These are phyloP conservation scores for Polyommatus iphigenia DNA, from an alignment of 2,888 invertebrate species.

Conservation along the genomic window DNA sequence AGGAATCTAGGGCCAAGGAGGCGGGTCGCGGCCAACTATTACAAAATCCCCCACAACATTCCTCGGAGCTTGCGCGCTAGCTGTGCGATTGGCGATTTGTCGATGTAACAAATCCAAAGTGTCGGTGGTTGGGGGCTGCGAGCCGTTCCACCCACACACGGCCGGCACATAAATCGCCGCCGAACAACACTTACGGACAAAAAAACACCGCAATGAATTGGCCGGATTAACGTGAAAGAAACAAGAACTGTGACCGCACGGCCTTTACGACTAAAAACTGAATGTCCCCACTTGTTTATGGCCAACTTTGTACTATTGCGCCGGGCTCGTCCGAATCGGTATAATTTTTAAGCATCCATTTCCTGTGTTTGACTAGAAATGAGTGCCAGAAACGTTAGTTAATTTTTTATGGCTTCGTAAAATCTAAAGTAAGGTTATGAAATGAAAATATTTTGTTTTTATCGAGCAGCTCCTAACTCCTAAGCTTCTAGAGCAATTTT, in stretches of 20 bases:
- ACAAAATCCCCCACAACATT: not conserved
- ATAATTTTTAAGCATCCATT: constrained; percentile 16
- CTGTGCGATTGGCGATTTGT: constrained; percentile 26
- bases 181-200: constrained; percentile 26
- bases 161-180: constrained; percentile 18
- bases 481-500: not conserved
- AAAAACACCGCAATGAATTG: constrained; percentile 19
- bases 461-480: not conserved
- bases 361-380: not conserved
- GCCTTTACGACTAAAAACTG: constrained; percentile 6
- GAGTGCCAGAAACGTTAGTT: constrained; percentile 1
- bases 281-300: constrained; percentile 13
- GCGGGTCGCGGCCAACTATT: not conserved
- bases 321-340: not conserved
- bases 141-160: constrained; percentile 15
- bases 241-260: constrained; percentile 9
- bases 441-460: not conserved
- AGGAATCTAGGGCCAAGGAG: not conserved
- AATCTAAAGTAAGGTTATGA: not conserved
- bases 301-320: constrained; percentile 19
- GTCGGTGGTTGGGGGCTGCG: not conserved
- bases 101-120: constrained; percentile 24
- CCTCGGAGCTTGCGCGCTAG: not conserved
- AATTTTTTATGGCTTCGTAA: constrained; percentile 3
- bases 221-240: constrained; percentile 12